Conservation (phyloP, 1,140 invertebrate species). For the Calephelis nemesis region DNA sequence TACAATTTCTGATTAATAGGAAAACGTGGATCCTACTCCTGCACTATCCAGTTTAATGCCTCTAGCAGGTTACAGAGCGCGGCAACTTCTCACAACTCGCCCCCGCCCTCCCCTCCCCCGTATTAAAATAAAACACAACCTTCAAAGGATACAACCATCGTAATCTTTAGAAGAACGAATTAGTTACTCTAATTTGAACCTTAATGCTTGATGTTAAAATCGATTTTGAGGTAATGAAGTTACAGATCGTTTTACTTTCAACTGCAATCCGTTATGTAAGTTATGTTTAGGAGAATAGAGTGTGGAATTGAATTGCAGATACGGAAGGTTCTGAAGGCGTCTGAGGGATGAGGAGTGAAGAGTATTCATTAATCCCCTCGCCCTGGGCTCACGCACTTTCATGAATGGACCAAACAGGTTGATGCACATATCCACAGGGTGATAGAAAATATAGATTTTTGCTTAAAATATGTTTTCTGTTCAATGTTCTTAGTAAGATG, state of each 20-base stretch:
- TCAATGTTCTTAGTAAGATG: too few species aligned
- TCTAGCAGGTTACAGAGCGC: slow-evolving; percentile 51
- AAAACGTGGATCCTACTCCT: too few species aligned
- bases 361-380: slow-evolving; percentile 77
- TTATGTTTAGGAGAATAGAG: slow-evolving; percentile 32
- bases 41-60: slow-evolving; percentile 42
- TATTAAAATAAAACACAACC: slow-evolving; percentile 45
- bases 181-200: slow-evolving; percentile 40
- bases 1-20: too few species aligned
- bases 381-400: slow-evolving; percentile 78
- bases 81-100: slow-evolving; percentile 68
- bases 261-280: slow-evolving; percentile 30
- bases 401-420: slow-evolving; percentile 78
- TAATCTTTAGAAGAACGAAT: slow-evolving; percentile 50
- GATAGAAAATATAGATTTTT: slow-evolving; percentile 24
- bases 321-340: slow-evolving; percentile 51
- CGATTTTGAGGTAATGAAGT: slow-evolving; percentile 26
- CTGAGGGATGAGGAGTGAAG: slow-evolving; percentile 52
- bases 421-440: slow-evolving; percentile 67
- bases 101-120: slow-evolving; percentile 37
- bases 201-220: slow-evolving; percentile 33
- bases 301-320: slow-evolving; percentile 31
- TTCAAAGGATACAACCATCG: slow-evolving; percentile 76
- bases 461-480: too few species aligned
- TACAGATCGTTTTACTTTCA: slow-evolving; percentile 23